These are phyloP conservation scores for Eidolon helvum DNA, from an alignment of 2,113 vertebrate species.

Conservation along the genomic window DNA sequence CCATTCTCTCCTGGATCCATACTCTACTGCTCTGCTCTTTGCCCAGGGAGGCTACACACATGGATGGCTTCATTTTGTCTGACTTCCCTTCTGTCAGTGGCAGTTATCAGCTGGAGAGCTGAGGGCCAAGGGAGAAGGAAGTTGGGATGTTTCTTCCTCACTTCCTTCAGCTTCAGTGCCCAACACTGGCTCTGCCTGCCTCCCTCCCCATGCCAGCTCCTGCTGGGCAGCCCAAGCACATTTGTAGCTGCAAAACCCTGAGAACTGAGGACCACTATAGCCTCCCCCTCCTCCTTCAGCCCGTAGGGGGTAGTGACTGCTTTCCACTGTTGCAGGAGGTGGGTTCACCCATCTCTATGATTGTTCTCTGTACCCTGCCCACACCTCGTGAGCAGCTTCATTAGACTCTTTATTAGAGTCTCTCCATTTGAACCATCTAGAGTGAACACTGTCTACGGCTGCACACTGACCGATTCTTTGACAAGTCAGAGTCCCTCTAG, in stretches of 20 bases:
- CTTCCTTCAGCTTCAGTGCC: background rate
- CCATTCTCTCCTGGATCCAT: too few relatives aligned
- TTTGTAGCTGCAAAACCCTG: background rate
- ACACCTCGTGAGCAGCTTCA: background rate
- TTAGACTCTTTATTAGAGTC: too few relatives aligned
- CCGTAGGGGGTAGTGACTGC: background rate
- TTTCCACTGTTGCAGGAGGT: background rate
- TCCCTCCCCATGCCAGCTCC: background rate
- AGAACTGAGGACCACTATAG: background rate
- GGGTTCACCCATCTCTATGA: accelerated
- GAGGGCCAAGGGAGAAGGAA: background rate
- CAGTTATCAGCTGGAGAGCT: background rate
- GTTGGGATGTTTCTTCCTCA: background rate
- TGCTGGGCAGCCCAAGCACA: background rate
- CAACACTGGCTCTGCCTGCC: accelerated
- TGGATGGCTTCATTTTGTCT: background rate
- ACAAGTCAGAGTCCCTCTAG: background rate
- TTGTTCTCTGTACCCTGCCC: background rate
- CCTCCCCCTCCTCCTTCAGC: background rate
- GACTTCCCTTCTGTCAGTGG: background rate
- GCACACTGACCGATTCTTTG: accelerated
- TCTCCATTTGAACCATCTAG: background rate
- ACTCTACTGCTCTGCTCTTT: background rate
- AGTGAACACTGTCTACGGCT: background rate
- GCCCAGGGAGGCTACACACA: too few relatives aligned